Percentiles rank a stretch among this genome's conserved stretches.
Evolutionary conservation across 2,888 invertebrate species (phyloP).

Genomic region (Tetrapedia diversipes): DNA sequence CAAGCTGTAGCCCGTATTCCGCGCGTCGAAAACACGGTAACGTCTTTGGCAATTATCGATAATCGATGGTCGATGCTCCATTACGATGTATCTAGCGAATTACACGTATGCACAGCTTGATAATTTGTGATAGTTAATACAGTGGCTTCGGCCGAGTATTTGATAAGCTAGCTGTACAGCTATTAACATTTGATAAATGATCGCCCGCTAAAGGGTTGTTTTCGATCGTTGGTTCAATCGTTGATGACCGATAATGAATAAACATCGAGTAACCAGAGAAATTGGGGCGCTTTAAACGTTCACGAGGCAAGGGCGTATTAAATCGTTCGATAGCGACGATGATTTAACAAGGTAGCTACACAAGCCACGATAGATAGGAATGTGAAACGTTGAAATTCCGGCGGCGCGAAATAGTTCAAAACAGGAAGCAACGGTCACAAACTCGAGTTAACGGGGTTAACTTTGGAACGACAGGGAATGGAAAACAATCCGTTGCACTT

Average conservation of each 20-base stretch:
- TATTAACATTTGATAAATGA: constrained; percentile 44
- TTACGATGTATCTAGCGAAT: constrained; percentile 43
- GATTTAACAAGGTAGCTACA: background rate
- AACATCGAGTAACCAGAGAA: constrained; percentile 2
- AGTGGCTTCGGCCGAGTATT: constrained; percentile 25
- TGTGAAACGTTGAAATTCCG: constrained; percentile 21
- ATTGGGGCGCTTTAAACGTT: background rate
- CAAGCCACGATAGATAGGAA: background rate
- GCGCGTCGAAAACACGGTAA: constrained; percentile 38
- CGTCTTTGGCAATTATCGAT: constrained; percentile 55
- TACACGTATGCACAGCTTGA: constrained; percentile 26
- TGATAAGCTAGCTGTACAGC: constrained; percentile 33
- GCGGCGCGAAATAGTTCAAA: background rate
- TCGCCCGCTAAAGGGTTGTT: constrained; percentile 6
- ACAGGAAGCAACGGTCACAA: constrained; percentile 18
- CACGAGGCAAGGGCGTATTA: background rate
- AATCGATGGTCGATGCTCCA: constrained; percentile 51
- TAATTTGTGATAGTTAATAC: constrained; percentile 39
- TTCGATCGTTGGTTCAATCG: constrained; percentile 9
- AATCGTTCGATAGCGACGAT: background rate
- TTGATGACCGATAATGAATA: constrained; percentile 17
- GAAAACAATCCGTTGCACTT: constrained; percentile 32
- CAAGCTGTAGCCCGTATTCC: background rate
- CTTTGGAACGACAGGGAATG: constrained; percentile 5
- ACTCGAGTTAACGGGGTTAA: constrained; percentile 15